Base-by-base conservation (phyloP, 1,140 invertebrate species). In the Drosophila triauraria region DNA sequence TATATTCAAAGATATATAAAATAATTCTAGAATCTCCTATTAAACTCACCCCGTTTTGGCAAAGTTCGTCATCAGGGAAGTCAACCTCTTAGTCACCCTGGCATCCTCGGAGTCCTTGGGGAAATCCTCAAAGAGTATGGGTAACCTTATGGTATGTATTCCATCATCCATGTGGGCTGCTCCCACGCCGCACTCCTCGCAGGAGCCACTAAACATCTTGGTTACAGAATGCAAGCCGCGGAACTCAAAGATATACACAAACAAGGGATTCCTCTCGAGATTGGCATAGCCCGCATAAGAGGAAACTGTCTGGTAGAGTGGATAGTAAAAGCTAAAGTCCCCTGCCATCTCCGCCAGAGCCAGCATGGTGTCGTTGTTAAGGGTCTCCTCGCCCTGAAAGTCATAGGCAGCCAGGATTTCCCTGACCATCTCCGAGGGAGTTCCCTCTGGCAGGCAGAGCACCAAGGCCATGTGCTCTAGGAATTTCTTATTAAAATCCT, bases 91-190 rank as follows among this genome's bases (percentile, higher is more conserved):
- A 0, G 27, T 13, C 2, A 82, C 65, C 25, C 48, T 23, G 13
- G 80, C 61, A 54, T 86, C 75, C 9, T 58, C 51, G 0, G 80
- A 77, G 38, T 75, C 72, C 43, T 71, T 58, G 5, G 56, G 40
- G 48, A 60, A 90, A 17, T 71, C 61, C 8, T 69, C 58, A 3
- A 82, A 20, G 1, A 79, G 0, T 3, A 7, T 0, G 0, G 77
- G 62, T 10, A 80, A 48, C 2, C 61, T 17, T 25, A 92, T 63
- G 1, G 75, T 53, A 27, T 92, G 91, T 1, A 92, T 5, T 1
- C 59, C 63, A 54, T 92, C 91, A 44, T 92, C 91, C 78, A 77
- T 62, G 54, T 92, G 91, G 5, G 38, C 59, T 7, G 85, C 61
- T 4, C 86, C 81, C 17, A 82, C 60, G 0, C 82, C 61, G 5